Conservation (phyloP, 2,113 vertebrate species). For the Macroglossus sobrinus region DNA sequence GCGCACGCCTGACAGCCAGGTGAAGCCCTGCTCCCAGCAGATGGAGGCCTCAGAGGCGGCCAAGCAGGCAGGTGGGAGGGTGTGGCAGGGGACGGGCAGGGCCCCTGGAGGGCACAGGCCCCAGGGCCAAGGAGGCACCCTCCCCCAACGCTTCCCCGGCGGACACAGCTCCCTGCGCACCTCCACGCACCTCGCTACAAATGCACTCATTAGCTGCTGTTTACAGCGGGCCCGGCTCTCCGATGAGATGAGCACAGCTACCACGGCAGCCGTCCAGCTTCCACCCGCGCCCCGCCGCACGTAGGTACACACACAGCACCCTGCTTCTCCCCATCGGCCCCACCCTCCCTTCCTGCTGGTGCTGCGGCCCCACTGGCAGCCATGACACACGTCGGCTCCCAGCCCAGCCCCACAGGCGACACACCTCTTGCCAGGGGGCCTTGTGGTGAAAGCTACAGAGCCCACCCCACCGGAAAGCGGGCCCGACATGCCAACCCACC, state of each 20-base stretch:
- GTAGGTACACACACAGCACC: not conserved
- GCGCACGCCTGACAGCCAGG: not conserved
- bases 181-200: slow-evolving; percentile 27
- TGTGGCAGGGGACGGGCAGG: not conserved
- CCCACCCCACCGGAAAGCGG: not conserved
- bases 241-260: not conserved
- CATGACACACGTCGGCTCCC: not conserved
- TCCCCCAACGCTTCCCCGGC: not conserved
- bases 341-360: not conserved
- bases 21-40: not conserved
- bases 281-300: not conserved
- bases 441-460: not conserved
- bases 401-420: not conserved
- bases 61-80: slow-evolving; percentile 23
- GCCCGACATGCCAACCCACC: rapidly evolving
- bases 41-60: not conserved
- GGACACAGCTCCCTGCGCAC: not conserved
- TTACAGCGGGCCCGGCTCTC: not conserved
- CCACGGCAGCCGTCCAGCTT: slow-evolving; percentile 18
- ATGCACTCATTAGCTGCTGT: slow-evolving; percentile 67
- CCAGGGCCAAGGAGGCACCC: not conserved
- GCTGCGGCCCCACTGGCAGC: not conserved
- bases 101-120: slow-evolving; percentile 22
- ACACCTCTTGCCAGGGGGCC: not conserved
- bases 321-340: not conserved